These are phyloP conservation scores for Chrysopilus asiliformis DNA, from an alignment of 2,888 invertebrate genomes.

Conservation along the genomic window DNA sequence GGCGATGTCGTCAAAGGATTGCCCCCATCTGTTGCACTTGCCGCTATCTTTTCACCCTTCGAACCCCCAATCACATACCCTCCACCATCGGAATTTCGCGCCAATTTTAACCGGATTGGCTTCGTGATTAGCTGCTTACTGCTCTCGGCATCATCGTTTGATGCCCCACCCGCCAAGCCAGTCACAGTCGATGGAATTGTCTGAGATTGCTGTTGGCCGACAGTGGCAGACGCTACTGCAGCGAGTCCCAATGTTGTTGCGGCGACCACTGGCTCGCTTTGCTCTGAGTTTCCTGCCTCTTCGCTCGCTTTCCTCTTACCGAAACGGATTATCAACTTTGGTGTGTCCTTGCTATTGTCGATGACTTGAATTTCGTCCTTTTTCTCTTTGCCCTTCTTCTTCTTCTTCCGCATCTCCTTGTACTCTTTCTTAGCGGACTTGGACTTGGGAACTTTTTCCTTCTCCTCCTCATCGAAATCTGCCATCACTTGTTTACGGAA, in stretches of 20 bases:
- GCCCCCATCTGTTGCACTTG: too few relatives aligned
- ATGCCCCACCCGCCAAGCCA: conserved; percentile 1
- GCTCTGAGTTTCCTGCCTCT: conserved; percentile 13
- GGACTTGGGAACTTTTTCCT: conserved; percentile 32
- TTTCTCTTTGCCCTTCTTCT: too few relatives aligned
- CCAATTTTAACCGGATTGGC: conserved; percentile 66
- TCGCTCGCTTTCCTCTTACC: conserved; percentile 31
- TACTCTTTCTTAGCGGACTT: conserved; percentile 30
- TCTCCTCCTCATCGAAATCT: conserved; percentile 57
- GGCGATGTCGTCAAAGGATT: too few relatives aligned
- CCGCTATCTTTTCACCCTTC: neutral
- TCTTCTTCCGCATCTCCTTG: conserved; percentile 38
- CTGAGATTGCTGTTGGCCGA: conserved; percentile 5
- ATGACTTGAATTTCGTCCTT: conserved; percentile 43
- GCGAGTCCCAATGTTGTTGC: neutral
- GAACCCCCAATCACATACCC: conserved; percentile 34
- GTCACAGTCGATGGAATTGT: neutral
- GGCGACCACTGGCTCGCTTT: neutral
- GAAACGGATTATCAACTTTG: conserved; percentile 66
- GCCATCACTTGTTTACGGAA: conserved; percentile 74
- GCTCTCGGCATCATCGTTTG: conserved; percentile 33
- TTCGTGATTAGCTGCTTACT: conserved; percentile 43
- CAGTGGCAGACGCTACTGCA: neutral
- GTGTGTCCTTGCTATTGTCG: conserved; percentile 44
- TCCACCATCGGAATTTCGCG: conserved; percentile 67